phyloP scores from a whole-genome alignment of 2,888 invertebrate genomes.

The Latheticus oryzae region DNA sequence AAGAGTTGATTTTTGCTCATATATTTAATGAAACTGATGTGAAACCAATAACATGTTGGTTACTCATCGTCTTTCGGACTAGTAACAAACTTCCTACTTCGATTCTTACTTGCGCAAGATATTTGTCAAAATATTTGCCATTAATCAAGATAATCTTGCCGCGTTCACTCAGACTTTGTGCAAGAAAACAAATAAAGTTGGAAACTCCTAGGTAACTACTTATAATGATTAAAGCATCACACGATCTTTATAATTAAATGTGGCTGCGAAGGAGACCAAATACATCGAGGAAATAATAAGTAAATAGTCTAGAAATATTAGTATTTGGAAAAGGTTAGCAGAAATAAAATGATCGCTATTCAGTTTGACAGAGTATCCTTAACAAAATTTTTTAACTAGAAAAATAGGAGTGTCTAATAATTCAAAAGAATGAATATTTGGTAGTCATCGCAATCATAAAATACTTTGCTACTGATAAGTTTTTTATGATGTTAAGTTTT shows the following conservation, averaged over 20 bases:
- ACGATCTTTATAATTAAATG: slow-evolving; percentile 62
- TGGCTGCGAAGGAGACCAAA: slow-evolving; percentile 32
- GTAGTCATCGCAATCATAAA: too few species aligned
- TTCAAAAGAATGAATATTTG: too few species aligned
- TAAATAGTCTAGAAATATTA: neutral
- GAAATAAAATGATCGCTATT: too few species aligned
- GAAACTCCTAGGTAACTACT: slow-evolving; percentile 59
- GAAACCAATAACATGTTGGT: slow-evolving; percentile 44
- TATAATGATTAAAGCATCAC: slow-evolving; percentile 64
- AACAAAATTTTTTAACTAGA: too few species aligned
- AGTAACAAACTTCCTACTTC: slow-evolving; percentile 37
- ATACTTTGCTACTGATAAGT: too few species aligned
- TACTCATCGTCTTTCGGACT: slow-evolving; percentile 28
- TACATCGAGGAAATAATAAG: too few species aligned
- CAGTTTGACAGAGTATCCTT: too few species aligned
- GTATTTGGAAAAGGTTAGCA: too few species aligned
- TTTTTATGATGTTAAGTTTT: too few species aligned
- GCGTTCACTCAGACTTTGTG: slow-evolving; percentile 58
- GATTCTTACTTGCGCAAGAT: slow-evolving; percentile 49
- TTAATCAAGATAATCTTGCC: slow-evolving; percentile 64
- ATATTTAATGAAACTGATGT: slow-evolving; percentile 31
- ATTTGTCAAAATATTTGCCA: slow-evolving; percentile 66
- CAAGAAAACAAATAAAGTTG: slow-evolving; percentile 63
- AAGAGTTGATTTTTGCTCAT: slow-evolving; percentile 22
- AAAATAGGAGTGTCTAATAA: too few species aligned